Base-by-base conservation (phyloP, 2,888 invertebrate species). In the Cancer borealis region DNA sequence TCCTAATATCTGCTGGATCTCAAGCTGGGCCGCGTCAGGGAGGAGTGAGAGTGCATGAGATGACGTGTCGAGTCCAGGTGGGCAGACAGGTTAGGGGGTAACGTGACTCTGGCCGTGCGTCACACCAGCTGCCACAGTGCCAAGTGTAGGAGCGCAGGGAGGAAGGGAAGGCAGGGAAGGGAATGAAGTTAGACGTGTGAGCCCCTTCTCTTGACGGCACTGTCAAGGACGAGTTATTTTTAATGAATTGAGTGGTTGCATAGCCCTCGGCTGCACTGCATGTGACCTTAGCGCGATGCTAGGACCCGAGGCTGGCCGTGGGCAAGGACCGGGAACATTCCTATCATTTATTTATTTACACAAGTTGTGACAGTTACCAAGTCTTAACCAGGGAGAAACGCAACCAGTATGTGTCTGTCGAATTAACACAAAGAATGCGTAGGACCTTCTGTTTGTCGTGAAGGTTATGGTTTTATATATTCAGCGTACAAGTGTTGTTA, bases 151-250 rank as follows among this genome's bases (percentile, higher is more conserved):
- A 8, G 6, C 73, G 26, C 73, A 26, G 73, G 39, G 39, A 84
- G 84, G 17, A 39, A 39, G 73, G 39, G 39, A 84, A 39, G 17
- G 84, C 12, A 10, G 30, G 39, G 39, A 5, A 84, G 10, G 39
- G 84, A 26, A 30, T 79, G 17, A 17, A 39, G 12, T 84, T 84
- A 39, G 39, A 84, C 17, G 39, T 39, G 39, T n/a, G 8, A 30
- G 39, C 84, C 84, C 10, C 84, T 73, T 73, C 39, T 39, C 30
- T 5, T 14, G 84, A 73, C 73, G 26, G 84, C 30, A 39, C 21
- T 17, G 84, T 84, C 84, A 84, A 84, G 84, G 84, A 30, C 39
- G 84, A 84, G 39, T 14, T 84, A 84, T 84, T 84, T 84, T 84
- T 84, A 84, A 84, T 12, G 39, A 73, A 6, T 26, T 73, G 73